Evolutionary conservation across 2,888 invertebrate species (phyloP).

Genomic region (Stenchaetothrips biformis): DNA sequence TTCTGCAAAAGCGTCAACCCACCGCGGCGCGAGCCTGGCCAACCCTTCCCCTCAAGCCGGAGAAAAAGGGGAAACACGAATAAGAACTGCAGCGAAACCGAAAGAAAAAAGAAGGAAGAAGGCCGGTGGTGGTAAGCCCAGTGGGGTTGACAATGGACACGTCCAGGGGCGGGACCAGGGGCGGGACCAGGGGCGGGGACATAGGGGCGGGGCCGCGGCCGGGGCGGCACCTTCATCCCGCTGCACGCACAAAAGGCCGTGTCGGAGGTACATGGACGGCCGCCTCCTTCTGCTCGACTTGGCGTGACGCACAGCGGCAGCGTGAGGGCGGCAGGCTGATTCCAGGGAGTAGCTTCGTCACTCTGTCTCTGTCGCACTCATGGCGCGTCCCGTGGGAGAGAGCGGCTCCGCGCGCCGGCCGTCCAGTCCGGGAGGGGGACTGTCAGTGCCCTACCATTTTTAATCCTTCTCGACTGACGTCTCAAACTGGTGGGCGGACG

Average conservation of each 20-base stretch:
- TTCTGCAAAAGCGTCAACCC: too few species aligned
- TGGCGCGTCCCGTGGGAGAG: too few species aligned
- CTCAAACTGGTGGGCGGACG: not conserved
- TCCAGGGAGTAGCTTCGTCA: too few species aligned
- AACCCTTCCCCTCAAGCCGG: too few species aligned
- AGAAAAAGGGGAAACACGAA: too few species aligned
- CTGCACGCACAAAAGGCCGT: not conserved
- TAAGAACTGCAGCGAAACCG: too few species aligned
- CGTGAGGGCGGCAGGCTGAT: too few species aligned
- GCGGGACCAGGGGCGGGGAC: not conserved
- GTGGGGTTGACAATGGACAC: too few species aligned
- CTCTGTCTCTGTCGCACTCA: too few species aligned
- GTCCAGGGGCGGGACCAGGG: not conserved
- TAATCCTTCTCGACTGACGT: conserved; percentile 13
- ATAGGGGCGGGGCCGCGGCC: not conserved
- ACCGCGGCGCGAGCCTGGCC: too few species aligned
- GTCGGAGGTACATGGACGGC: not conserved
- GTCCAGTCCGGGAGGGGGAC: not conserved
- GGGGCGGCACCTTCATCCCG: not conserved
- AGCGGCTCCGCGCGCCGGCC: too few species aligned
- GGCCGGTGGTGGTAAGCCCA: not conserved
- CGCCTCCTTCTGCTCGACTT: conserved; percentile 12
- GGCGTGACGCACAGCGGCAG: not conserved
- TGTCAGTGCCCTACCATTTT: conserved; percentile 15
- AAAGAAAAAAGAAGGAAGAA: not conserved